Percentiles rank a stretch among this genome's conserved stretches.
These are phyloP conservation scores for Apamea sordens DNA, from an alignment of 2,888 invertebrate species.

Conservation along the genomic window DNA sequence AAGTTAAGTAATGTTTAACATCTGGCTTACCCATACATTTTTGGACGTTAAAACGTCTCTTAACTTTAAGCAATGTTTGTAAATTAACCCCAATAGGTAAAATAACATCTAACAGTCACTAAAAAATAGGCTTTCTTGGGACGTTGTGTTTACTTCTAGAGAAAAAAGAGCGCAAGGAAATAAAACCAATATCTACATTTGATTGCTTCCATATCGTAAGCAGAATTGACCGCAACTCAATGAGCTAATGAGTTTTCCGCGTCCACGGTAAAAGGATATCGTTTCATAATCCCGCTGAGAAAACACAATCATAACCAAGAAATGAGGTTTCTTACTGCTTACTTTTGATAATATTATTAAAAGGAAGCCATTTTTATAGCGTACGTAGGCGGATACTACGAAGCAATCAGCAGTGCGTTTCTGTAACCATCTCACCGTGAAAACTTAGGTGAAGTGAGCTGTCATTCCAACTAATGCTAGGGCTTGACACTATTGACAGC, in stretches of 20 bases:
- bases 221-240: slow-evolving; percentile 69
- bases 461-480: too few relatives aligned
- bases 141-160: neutral
- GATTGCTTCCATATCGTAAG: slow-evolving; percentile 65
- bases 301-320: slow-evolving; percentile 68
- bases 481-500: too few relatives aligned
- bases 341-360: slow-evolving; percentile 42
- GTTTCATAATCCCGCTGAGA: slow-evolving; percentile 73
- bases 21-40: neutral
- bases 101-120: neutral
- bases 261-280: slow-evolving; percentile 77
- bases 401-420: slow-evolving; percentile 2
- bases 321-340: slow-evolving; percentile 58
- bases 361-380: slow-evolving; percentile 31
- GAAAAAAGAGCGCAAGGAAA: neutral
- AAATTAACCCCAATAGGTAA: neutral
- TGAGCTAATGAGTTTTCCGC: slow-evolving; percentile 79
- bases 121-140: neutral
- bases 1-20: neutral
- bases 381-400: slow-evolving; percentile 7
- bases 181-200: slow-evolving; percentile 49
- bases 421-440: too few relatives aligned
- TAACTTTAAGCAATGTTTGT: neutral
- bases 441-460: too few relatives aligned
- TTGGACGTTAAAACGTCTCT: neutral